Evolutionary conservation across 2,888 invertebrate species (phyloP).

Genomic region (Pinctada fucata): DNA sequence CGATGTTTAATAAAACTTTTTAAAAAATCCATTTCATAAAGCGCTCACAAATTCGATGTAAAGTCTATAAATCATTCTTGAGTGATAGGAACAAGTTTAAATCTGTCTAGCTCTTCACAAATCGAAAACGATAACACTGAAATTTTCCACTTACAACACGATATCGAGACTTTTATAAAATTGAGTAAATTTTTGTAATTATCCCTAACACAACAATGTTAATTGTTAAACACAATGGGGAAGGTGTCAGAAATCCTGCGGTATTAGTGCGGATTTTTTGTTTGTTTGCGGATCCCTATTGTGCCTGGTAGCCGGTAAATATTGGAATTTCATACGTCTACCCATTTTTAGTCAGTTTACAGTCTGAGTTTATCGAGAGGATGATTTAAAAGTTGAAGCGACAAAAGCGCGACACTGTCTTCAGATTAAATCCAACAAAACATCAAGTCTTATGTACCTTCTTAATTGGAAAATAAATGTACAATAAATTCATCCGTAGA

Average conservation of each 20-base stretch:
- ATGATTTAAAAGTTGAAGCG: conserved; percentile 1
- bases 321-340: background rate
- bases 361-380: background rate
- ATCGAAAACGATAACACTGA: no score
- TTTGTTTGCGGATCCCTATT: background rate
- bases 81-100: no score
- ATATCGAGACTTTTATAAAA: no score
- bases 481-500: background rate
- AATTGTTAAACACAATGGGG: no score
- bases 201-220: no score
- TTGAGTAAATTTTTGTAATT: no score
- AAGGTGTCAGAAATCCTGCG: background rate
- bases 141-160: no score
- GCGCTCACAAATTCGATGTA: no score
- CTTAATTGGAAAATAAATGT: background rate
- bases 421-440: background rate
- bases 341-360: background rate
- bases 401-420: background rate
- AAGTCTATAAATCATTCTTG: no score
- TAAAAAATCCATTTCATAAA: no score
- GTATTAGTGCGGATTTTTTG: background rate
- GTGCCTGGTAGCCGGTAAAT: background rate
- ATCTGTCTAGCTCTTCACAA: no score
- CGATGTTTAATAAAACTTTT: no score
- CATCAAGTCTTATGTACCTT: background rate